Conservation (phyloP, 2,888 invertebrate genomes). For the Lasioglossum lativentre region DNA sequence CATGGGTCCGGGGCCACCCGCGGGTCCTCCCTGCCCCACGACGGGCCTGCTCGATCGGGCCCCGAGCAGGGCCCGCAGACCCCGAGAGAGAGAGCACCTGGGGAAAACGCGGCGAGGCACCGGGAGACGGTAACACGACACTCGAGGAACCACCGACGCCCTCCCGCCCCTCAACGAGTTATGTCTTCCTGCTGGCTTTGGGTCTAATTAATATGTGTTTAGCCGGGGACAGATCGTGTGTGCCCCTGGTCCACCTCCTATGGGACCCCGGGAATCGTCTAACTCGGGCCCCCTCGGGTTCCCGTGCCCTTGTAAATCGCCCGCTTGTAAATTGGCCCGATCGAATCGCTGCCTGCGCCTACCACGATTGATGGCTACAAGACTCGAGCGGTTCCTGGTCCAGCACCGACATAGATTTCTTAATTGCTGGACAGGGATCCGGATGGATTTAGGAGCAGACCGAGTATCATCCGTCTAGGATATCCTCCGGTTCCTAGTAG, state of each 20-base stretch:
- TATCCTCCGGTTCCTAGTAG: background rate
- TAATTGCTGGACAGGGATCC: slow-evolving; percentile 7
- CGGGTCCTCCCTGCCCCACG: slow-evolving; percentile 70
- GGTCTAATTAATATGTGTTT: slow-evolving; percentile 81
- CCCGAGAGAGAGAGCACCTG: slow-evolving; percentile 20
- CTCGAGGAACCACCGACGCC: slow-evolving; percentile 70
- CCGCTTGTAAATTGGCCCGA: slow-evolving; percentile 12
- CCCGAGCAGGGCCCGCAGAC: slow-evolving; percentile 25
- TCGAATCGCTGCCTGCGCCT: slow-evolving; percentile 14
- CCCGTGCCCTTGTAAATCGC: slow-evolving; percentile 10
- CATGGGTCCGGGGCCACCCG: slow-evolving; percentile 76
- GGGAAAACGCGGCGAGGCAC: slow-evolving; percentile 38
- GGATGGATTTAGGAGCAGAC: background rate
- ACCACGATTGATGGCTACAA: slow-evolving; percentile 15
- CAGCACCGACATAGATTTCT: background rate
- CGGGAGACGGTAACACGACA: slow-evolving; percentile 78
- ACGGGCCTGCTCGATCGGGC: slow-evolving; percentile 58
- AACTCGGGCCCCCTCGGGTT: background rate
- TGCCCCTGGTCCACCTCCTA: background rate
- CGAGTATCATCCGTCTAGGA: background rate
- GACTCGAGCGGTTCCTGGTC: background rate
- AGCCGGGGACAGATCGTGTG: slow-evolving; percentile 64
- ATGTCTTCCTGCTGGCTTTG: slow-evolving; percentile 77
- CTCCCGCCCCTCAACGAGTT: slow-evolving; percentile 73
- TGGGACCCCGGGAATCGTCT: background rate